Evolutionary conservation across 2,888 invertebrate species (phyloP), one percentile per base, ranked within the genome.

Genomic region (Caenorhabditis angaria): DNA sequence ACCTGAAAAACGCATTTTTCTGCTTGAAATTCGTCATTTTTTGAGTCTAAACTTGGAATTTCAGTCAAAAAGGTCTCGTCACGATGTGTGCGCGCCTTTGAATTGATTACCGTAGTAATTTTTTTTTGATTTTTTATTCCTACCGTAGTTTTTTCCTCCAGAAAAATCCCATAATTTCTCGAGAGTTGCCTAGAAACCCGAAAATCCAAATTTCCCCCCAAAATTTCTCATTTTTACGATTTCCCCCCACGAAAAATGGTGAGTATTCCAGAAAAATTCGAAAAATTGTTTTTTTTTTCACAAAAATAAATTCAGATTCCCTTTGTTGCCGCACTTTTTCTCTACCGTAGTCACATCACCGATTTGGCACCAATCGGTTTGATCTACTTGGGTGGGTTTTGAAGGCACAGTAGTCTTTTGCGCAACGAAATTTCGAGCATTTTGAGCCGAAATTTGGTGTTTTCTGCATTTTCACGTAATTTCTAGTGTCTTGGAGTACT

Each of bases 291-390:
- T 57, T 66, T 55, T 18, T 25, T 1, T 48, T 27, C 20, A 6
- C n/a, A 18, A 8, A 28, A 47, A 29, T 25, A 18, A 4, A 24
- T 65, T 35, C 53, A 71, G 71, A 71, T 71, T 57, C 64, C 72
- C 14, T 72, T 72, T 61, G 65, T 64, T 3, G 60, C 72, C 24
- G 62, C 67, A 3, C 61, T 72, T 10, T 64, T 67, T 32, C 53
- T 67, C 27, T 64, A 67, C 28, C 64, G 66, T 1, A 60, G 64
- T 32, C 66, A 72, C 35, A 53, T 64, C 54, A 47, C 67, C 55
- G 72, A 72, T 32, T 53, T 72, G 25, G 50, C 64, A 29, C 72
- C 72, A 25, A 47, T 64, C 20, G 72, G 72, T 4, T 12, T 72
- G 6, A 47, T 67, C 27, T 67, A 64, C 50, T 55, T 72, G 20